Evolutionary conservation across 2,113 vertebrate genomes (phyloP).

Genomic region (Lasiurus cinereus): DNA sequence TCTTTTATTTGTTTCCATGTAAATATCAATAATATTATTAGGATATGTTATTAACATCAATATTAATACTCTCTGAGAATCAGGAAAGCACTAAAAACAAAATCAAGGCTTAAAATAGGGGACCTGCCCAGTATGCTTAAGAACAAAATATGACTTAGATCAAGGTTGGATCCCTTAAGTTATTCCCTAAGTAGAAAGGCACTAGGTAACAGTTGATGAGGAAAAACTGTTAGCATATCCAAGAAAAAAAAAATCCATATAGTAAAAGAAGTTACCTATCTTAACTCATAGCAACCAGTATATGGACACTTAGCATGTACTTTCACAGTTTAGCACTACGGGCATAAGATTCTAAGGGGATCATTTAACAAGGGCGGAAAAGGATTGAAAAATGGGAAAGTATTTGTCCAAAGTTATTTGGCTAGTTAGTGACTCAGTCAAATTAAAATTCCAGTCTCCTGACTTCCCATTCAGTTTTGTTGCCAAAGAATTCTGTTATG

Average conservation of each 20-base stretch:
- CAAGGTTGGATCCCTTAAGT: background rate
- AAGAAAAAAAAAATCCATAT: background rate
- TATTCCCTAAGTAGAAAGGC: constrained; percentile 17
- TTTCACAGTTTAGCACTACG: background rate
- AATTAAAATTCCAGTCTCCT: constrained; percentile 10
- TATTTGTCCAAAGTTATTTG: background rate
- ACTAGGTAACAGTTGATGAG: background rate
- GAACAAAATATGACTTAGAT: constrained; percentile 34
- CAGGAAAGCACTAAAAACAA: constrained; percentile 58
- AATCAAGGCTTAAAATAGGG: constrained; percentile 60
- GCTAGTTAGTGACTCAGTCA: background rate
- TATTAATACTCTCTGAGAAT: constrained; percentile 68
- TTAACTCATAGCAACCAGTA: background rate
- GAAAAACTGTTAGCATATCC: background rate
- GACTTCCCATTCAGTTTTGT: constrained; percentile 21
- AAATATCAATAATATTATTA: constrained; percentile 75
- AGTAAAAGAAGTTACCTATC: background rate
- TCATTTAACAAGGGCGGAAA: background rate
- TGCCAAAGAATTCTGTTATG: background rate
- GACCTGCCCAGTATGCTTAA: background rate
- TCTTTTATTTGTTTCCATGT: constrained; percentile 76
- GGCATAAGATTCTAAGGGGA: constrained; percentile 5
- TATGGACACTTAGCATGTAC: background rate
- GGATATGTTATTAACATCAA: constrained; percentile 67
- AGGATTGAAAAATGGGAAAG: constrained; percentile 23